Percentiles rank a stretch among this genome's conserved stretches.
Evolutionary conservation across 2,113 vertebrate genomes (phyloP).

Genomic region (Chlorocebus sabaeus): DNA sequence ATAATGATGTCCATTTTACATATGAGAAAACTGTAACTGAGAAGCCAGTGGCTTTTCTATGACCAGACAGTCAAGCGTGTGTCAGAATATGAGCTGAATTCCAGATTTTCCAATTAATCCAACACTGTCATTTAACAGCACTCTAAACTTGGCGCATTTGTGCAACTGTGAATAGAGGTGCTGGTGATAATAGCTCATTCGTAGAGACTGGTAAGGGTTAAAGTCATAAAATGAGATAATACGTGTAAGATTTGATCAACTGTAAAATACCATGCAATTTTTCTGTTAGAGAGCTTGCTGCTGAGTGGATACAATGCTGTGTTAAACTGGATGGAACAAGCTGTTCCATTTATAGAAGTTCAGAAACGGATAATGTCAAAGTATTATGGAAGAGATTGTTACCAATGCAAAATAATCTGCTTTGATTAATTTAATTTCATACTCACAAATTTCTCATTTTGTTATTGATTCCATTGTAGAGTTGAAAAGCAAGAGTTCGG

Average conservation of each 20-base stretch:
- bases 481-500: not conserved
- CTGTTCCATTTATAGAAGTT: not conserved
- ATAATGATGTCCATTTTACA: not conserved
- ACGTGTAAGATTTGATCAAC: not conserved
- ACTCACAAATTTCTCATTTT: not conserved
- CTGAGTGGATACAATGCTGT: not conserved
- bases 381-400: not conserved
- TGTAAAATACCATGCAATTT: not conserved
- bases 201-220: not conserved
- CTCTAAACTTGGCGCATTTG: not conserved
- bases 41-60: not conserved
- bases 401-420: not conserved
- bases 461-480: not conserved
- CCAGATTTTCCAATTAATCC: not conserved
- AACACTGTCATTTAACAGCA: not conserved
- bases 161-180: not conserved
- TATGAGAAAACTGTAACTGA: not conserved
- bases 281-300: not conserved
- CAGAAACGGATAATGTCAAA: not conserved
- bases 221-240: not conserved
- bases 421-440: not conserved
- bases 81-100: not conserved
- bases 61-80: not conserved
- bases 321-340: not conserved
- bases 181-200: not conserved